Percentiles rank a stretch among this genome's conserved stretches.
Evolutionary conservation across 2,113 vertebrate genomes (phyloP).

Genomic region (Gobiocypris rarus): DNA sequence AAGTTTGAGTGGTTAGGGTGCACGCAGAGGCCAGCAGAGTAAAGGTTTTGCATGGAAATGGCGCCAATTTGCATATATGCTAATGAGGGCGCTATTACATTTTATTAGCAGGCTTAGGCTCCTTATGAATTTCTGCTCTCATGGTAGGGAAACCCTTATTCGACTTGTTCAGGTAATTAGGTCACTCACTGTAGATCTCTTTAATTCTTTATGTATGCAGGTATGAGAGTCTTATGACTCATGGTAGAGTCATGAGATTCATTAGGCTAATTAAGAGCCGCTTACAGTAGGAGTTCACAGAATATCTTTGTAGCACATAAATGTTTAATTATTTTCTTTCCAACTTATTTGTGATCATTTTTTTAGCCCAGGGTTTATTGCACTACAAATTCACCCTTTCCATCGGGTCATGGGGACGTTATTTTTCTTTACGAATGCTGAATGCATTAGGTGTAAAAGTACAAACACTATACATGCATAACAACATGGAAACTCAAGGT

Average conservation of each 20-base stretch:
- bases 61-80: slow-evolving; percentile 76
- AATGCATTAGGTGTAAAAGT: slow-evolving; percentile 58
- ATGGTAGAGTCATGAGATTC: slow-evolving; percentile 10
- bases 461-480: slow-evolving; percentile 56
- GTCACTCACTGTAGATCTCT: slow-evolving; percentile 2
- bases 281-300: background rate
- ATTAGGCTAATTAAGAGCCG: slow-evolving; percentile 17
- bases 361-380: background rate
- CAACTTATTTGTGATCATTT: background rate
- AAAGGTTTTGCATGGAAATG: slow-evolving; percentile 66
- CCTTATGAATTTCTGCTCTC: slow-evolving; percentile 60
- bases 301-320: slow-evolving; percentile 7
- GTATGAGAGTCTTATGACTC: background rate
- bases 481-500: slow-evolving; percentile 54
- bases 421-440: slow-evolving; percentile 50
- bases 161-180: slow-evolving; percentile 38
- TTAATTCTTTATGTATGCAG: slow-evolving; percentile 18
- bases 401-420: slow-evolving; percentile 7
- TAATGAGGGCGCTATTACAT: slow-evolving; percentile 71
- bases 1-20: slow-evolving; percentile 68
- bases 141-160: slow-evolving; percentile 56
- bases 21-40: slow-evolving; percentile 69
- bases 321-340: background rate
- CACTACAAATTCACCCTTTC: background rate
- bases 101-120: slow-evolving; percentile 58